Conservation (phyloP, 2,888 invertebrate genomes). For the Coelopa pilipes region DNA sequence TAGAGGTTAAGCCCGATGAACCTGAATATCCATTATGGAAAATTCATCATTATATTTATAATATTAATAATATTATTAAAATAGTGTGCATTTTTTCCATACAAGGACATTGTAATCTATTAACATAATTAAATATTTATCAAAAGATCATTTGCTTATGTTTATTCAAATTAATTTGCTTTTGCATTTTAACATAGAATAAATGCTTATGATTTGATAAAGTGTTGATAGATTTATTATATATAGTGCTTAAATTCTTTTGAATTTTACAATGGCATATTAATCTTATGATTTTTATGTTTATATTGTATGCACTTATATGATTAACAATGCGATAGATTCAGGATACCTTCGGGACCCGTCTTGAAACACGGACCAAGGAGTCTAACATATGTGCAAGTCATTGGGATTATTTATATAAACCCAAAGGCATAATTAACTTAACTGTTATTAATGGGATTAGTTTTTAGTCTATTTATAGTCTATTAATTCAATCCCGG, state of each 20-base stretch:
- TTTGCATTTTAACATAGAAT: conserved; percentile 45
- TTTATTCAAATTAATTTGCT: conserved; percentile 45
- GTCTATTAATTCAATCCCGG: conserved; percentile 45
- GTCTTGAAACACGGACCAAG: conserved; percentile 84
- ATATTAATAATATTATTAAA: conserved; percentile 51
- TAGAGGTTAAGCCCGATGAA: conserved; percentile 71
- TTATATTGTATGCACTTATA: conserved; percentile 42
- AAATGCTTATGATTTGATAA: conserved; percentile 48
- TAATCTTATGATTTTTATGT: conserved; percentile 43
- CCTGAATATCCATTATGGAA: conserved; percentile 68
- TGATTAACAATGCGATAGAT: conserved; percentile 64
- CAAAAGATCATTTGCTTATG: conserved; percentile 41
- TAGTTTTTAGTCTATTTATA: conserved; percentile 46
- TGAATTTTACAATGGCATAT: conserved; percentile 43
- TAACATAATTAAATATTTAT: conserved; percentile 57
- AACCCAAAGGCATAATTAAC: conserved; percentile 76
- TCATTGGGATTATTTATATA: conserved; percentile 69
- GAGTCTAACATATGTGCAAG: conserved; percentile 79
- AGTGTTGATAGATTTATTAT: conserved; percentile 46
- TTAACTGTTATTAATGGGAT: conserved; percentile 45
- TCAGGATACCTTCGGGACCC: conserved; percentile 72
- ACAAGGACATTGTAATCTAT: conserved; percentile 71
- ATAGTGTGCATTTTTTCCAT: conserved; percentile 65
- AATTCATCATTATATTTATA: conserved; percentile 55
- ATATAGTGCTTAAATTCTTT: conserved; percentile 45